Evolutionary conservation across 2,888 invertebrate species (phyloP), one percentile per base, ranked within the genome.

Genomic region (Melinopterus prodromus): DNA sequence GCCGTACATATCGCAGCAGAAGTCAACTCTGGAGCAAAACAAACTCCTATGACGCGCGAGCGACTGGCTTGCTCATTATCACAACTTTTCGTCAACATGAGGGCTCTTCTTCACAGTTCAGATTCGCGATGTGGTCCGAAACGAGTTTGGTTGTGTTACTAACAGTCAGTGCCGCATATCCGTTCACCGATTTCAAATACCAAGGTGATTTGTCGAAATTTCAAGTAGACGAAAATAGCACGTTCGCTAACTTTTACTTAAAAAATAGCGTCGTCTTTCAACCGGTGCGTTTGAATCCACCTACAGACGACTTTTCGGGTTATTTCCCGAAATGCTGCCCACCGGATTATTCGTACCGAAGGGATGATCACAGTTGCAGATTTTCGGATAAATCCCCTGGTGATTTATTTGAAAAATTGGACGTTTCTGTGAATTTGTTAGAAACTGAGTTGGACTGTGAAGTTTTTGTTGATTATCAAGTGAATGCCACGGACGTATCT

Each of bases 61-160:
- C 53, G 53, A 53, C 53, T 53, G 53, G 53, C 7, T 53, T 53
- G 7, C 53, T 53, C 53, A 53, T 53, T 53, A 53, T 53, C 53
- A 53, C 53, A 53, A 53, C 53, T 53, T 53, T 53, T 53, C 53
- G 53, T 53, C 53, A 53, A 53, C 53, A 53, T 53, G 53, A 53
- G 53, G 53, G 53, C 12, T 53, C 53, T 53, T 53, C 53, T 53
- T 53, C 53, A 9, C 9, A 9, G 12, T 6, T 53, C 53, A 7
- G 53, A 53, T 53, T 53, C 53, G 53, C 53, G 53, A 53, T 53
- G 53, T 53, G 53, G 53, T 53, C 53, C 53, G 9, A 53, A 53
- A 53, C 53, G 53, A 4, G 53, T 53, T 53, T 53, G 53, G 53
- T 53, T 53, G 53, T 53, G 53, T 53, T 53, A 12, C 53, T 53